These are phyloP conservation scores for Ailuropoda melanoleuca DNA, from an alignment of 2,113 vertebrate genomes.

Conservation along the genomic window DNA sequence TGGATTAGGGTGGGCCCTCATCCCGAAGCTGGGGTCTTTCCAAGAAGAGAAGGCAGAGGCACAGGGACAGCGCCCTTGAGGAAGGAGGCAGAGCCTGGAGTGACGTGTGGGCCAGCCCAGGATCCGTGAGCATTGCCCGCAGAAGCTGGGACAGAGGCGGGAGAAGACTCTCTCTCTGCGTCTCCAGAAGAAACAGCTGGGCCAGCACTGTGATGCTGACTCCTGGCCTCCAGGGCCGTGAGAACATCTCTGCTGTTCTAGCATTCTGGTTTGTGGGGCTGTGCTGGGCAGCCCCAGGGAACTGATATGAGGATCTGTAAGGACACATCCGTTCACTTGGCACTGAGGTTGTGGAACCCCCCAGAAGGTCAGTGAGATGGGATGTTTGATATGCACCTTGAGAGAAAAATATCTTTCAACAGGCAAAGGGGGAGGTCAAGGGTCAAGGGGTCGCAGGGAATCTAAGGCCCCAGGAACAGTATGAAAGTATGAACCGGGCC, in stretches of 20 bases:
- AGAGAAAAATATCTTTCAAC: not conserved
- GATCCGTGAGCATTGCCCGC: not conserved
- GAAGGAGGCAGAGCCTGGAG: not conserved
- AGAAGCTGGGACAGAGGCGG: not conserved
- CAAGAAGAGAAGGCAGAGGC: not conserved
- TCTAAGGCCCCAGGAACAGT: not conserved
- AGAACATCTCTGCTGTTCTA: not conserved
- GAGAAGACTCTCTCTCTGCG: not conserved
- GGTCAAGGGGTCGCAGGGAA: not conserved
- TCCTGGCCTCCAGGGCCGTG: not conserved
- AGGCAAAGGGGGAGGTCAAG: too few species aligned
- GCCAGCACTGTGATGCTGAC: not conserved
- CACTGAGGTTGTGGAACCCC: not conserved
- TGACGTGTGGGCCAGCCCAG: accelerated
- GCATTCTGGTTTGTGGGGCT: not conserved
- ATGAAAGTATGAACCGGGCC: too few species aligned
- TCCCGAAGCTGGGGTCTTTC: not conserved
- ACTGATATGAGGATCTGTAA: not conserved
- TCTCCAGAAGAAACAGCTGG: not conserved
- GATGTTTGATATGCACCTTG: not conserved
- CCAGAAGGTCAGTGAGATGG: not conserved
- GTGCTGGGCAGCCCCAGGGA: not conserved
- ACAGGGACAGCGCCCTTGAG: too few species aligned
- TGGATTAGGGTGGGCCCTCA: too few species aligned
- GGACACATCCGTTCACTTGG: too few species aligned